Evolutionary conservation across 2,888 invertebrate species (phyloP), one percentile per base, ranked within the genome.

Genomic region (Tethea ocularis): DNA sequence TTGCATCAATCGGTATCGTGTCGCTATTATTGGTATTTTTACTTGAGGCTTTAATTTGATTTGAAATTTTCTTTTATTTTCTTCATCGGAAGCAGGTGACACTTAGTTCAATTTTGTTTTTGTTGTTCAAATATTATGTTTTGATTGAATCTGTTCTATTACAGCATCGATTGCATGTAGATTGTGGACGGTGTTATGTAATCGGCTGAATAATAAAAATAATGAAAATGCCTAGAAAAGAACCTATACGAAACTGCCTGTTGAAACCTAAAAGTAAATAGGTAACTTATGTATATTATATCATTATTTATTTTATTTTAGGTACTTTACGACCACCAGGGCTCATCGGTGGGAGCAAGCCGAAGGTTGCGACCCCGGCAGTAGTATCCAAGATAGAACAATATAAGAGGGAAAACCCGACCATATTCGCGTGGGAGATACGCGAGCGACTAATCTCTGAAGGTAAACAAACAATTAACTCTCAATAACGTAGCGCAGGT

Each of bases 361-460:
- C 98, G 5, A 99, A 99, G 93, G 99, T 99, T 61, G 99, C 99
- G 60, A 99, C 99, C 33, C 99, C 99, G 23, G 97, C 97, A 15
- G 99, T 99, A 57, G 99, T 99, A 63, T 97, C 98, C 67, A 99
- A 99, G 94, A 99, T 99, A 82, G 99, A 99, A 91, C 98, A 98
- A 89, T 99, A 99, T 95, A 99, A 99, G 94, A 93, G 98, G 75
- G 99, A 99, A 88, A 99, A 99, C 89, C 99, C 99, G 4, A 99
- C 99, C 63, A 99, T 99, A 82, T 99, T 99, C 88, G 99, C 99
- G 54, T 99, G 99, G 99, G 99, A 99, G 94, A 99, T 99, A 73
- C 95, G 99, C 61, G 99, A 99, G 91, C 95, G 98, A 87, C 96
- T 99, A 66, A 98, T 99, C 81, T 97, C 97, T 67, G 99, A 99